Conservation (phyloP, 2,888 invertebrate species). For the Hirtodrosophila alboralis region DNA sequence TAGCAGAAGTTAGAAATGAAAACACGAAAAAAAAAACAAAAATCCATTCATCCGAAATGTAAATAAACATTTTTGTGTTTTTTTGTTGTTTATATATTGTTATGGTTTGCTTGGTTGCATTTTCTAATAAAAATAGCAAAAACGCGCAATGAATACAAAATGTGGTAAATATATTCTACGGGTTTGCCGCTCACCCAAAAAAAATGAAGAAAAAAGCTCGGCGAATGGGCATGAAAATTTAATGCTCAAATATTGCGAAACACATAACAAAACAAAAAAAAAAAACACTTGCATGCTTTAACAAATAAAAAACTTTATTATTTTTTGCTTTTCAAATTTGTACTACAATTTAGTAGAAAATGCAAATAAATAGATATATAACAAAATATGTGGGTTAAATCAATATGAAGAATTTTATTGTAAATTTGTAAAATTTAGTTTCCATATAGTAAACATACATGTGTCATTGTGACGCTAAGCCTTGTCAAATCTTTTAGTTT, state of each 20-base stretch:
- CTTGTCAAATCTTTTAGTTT: slow-evolving; percentile 23
- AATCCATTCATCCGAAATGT: slow-evolving; percentile 36
- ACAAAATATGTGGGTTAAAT: not conserved
- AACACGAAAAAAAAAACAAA: slow-evolving; percentile 3
- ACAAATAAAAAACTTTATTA: slow-evolving; percentile 20
- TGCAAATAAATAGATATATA: not conserved
- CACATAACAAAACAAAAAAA: slow-evolving; percentile 31
- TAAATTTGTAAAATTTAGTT: no score
- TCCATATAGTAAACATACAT: no score
- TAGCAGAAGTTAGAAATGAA: slow-evolving; percentile 13
- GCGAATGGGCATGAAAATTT: slow-evolving; percentile 42
- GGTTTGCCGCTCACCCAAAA: no score
- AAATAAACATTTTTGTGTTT: slow-evolving; percentile 43
- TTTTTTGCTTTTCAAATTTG: not conserved
- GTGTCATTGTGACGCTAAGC: slow-evolving; percentile 35
- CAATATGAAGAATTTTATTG: not conserved
- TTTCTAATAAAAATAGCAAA: slow-evolving; percentile 56
- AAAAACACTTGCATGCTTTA: slow-evolving; percentile 18
- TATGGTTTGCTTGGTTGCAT: slow-evolving; percentile 46
- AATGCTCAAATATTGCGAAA: slow-evolving; percentile 34
- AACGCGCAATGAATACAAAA: slow-evolving; percentile 40
- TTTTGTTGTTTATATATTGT: slow-evolving; percentile 14
- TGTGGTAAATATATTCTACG: slow-evolving; percentile 31
- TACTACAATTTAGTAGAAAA: slow-evolving; percentile 3
- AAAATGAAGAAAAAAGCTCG: slow-evolving; percentile 15